phyloP scores from a whole-genome alignment of 2,888 invertebrate species.

The Brachypterus glaber region DNA sequence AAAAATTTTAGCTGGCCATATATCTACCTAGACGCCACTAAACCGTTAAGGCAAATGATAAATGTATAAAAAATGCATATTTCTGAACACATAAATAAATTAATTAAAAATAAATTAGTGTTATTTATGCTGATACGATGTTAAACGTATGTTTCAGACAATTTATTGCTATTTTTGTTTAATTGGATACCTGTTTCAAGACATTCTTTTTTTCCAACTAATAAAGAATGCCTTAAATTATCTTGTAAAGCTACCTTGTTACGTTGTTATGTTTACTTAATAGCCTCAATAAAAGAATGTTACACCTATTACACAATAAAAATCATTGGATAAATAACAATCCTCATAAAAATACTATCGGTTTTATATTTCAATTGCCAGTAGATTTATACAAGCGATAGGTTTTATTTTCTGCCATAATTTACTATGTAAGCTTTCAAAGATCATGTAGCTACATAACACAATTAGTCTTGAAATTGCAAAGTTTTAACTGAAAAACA shows the following conservation, averaged over 20 bases:
- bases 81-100: constrained; percentile 9
- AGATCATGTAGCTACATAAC: no score
- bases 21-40: no score
- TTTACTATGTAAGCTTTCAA: no score
- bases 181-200: constrained; percentile 18
- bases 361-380: no score
- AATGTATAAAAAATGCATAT: no score
- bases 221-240: constrained; percentile 10
- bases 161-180: constrained; percentile 17
- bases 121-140: constrained; percentile 15
- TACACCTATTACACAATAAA: not conserved
- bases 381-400: no score
- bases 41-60: no score
- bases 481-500: no score
- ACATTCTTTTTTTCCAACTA: constrained; percentile 8
- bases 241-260: constrained; percentile 4
- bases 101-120: constrained; percentile 17
- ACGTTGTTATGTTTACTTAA: not conserved
- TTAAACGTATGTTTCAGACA: constrained; percentile 15
- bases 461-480: no score
- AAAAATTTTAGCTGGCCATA: no score
- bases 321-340: not conserved
- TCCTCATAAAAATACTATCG: no score
- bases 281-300: not conserved
- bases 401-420: no score